Evolutionary conservation across 2,113 vertebrate genomes (phyloP), one percentile per base, ranked within the genome.

Genomic region (Clupea harengus): DNA sequence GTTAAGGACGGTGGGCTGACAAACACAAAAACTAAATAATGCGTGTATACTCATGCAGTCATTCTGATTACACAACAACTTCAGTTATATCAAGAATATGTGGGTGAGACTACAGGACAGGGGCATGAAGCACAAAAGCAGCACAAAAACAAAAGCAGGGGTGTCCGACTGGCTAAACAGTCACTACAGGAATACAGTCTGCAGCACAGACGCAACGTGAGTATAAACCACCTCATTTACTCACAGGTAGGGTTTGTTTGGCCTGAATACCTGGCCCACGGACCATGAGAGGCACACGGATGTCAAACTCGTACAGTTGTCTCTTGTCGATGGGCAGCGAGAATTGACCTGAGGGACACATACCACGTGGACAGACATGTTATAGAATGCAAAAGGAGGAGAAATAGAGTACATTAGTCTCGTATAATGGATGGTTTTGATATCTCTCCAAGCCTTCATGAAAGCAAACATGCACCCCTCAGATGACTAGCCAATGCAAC

Each of bases 271-370:
- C 95, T 0, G 95, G 95, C 1, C 95, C 95, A 0, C 95, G 94
- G 46, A 96, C 95, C 90, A 96, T 84, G 64, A 96, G 93, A 0
- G 95, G 95, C 22, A 94, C 50, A 57, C 91, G 88, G 90, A 96
- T 95, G 86, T 96, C 95, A 54, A 96, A 96, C 49, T 96, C 95
- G 2, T 96, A 96, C 32, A 96, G 91, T 91, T 96, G 95, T 83
- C 95, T 88, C 87, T 96, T 96, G 82, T 96, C 95, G 11, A 95
- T 95, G 82, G 95, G 95, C 75, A 96, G 90, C 0, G 95, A 96
- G 89, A 96, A 96, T 90, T 96, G 95, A 87, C 95, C 95, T 96
- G 91, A 1, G 72, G 50, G 84, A 50, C 32, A 75, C 50, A 1
- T 72, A 44, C 15, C 44, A 82, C 20, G 9, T 25, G 5, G 2